A percentile compares a stretch with the other conserved stretches of the same genome.
Conservation (phyloP, 2,113 vertebrate genomes). For the Alligator mississippiensis region DNA sequence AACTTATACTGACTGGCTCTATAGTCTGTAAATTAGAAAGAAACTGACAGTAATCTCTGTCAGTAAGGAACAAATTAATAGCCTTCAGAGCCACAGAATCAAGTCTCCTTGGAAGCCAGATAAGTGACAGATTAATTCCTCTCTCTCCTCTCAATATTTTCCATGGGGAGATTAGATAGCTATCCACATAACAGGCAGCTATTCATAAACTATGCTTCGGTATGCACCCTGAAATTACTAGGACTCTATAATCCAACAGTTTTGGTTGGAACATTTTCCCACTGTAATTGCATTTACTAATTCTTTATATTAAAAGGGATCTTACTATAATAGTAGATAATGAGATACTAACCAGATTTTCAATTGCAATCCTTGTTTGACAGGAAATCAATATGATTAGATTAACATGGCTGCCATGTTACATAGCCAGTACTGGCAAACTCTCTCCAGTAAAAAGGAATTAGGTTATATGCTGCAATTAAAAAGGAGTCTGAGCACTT, state of each 20-base stretch:
- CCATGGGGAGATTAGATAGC: background rate
- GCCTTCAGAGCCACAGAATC: background rate
- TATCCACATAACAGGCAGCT: background rate
- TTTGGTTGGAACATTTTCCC: background rate
- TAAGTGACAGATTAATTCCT: background rate
- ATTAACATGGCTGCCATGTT: background rate
- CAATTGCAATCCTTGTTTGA: background rate
- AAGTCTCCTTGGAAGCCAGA: background rate
- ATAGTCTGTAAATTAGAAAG: accelerated
- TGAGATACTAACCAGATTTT: background rate
- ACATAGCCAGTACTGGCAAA: accelerated
- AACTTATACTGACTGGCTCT: background rate
- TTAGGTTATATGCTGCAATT: background rate
- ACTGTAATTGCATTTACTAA: background rate
- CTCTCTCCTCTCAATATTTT: background rate
- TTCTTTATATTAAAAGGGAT: slow-evolving; percentile 18
- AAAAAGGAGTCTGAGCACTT: background rate
- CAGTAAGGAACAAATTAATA: background rate
- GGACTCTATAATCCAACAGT: background rate
- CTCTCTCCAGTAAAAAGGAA: background rate
- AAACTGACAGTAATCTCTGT: background rate
- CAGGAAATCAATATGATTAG: background rate
- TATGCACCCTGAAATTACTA: background rate
- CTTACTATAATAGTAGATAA: background rate
- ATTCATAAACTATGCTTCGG: background rate